phyloP scores from a whole-genome alignment of 2,113 vertebrate genomes.

The Malurus melanocephalus region DNA sequence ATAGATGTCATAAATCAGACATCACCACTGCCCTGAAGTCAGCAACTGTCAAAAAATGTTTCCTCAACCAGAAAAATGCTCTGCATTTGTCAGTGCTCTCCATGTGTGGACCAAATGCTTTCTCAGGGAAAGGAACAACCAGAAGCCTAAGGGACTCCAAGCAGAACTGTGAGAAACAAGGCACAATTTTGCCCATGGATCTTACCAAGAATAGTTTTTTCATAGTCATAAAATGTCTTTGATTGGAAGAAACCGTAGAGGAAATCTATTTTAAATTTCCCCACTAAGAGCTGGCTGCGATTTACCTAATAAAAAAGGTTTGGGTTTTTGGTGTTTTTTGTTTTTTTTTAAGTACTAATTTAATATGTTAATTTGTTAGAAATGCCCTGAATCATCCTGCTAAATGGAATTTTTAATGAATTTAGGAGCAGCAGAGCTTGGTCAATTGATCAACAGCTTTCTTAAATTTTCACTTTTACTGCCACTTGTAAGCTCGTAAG shows the following conservation, averaged over 20 bases:
- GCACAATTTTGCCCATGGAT: not conserved
- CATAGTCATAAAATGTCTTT: not conserved
- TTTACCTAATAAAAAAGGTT: not conserved
- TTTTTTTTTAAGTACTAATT: not conserved
- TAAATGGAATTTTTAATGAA: not conserved
- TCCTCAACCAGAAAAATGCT: not conserved
- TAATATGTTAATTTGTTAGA: not conserved
- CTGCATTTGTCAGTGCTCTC: constrained; percentile 2
- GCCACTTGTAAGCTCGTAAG: not conserved
- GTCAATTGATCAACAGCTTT: not conserved
- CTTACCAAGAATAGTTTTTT: not conserved
- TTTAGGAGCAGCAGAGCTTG: not conserved
- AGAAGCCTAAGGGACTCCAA: not conserved
- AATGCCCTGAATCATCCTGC: not conserved
- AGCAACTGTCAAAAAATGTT: constrained; percentile 14
- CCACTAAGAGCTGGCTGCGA: not conserved
- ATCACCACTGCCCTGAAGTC: not conserved
- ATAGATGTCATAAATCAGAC: constrained; percentile 23
- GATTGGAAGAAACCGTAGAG: not conserved
- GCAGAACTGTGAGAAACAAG: not conserved
- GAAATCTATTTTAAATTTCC: not conserved
- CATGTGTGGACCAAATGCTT: not conserved
- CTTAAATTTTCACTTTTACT: not conserved
- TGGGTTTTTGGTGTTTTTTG: too few species aligned
- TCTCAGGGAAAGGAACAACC: not conserved